phyloP scores from a whole-genome alignment of 2,888 invertebrate genomes.

The Blera fallax region DNA sequence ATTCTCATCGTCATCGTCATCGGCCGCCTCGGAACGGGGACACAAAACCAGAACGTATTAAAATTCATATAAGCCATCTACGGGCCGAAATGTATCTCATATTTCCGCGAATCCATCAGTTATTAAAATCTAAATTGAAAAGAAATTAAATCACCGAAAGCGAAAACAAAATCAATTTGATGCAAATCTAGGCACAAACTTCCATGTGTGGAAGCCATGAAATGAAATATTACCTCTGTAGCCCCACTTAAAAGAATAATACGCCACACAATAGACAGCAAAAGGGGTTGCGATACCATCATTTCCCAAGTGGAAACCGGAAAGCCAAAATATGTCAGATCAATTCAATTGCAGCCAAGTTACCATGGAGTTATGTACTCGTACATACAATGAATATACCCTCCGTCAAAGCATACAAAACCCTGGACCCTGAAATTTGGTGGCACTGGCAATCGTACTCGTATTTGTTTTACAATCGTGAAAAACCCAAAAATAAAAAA shows the following conservation, averaged over 20 bases:
- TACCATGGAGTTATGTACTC: background rate
- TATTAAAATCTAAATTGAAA: slow-evolving; percentile 75
- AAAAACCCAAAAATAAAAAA: slow-evolving; percentile 30
- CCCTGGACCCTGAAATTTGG: slow-evolving; percentile 40
- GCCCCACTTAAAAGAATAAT: slow-evolving; percentile 7
- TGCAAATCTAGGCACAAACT: slow-evolving; percentile 75
- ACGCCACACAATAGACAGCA: slow-evolving; percentile 25
- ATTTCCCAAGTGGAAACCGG: slow-evolving; percentile 62
- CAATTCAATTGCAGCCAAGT: slow-evolving; percentile 66
- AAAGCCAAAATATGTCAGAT: slow-evolving; percentile 69
- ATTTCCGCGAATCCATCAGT: slow-evolving; percentile 33
- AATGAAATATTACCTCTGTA: slow-evolving; percentile 50
- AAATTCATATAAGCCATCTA: background rate
- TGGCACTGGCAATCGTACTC: slow-evolving; percentile 31
- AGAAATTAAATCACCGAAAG: slow-evolving; percentile 75
- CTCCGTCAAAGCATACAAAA: background rate
- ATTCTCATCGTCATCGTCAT: too few relatives aligned
- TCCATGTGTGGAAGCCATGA: slow-evolving; percentile 61
- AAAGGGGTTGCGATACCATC: slow-evolving; percentile 44
- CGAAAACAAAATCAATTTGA: slow-evolving; percentile 75
- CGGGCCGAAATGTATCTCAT: background rate
- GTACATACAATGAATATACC: slow-evolving; percentile 8
- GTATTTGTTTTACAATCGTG: slow-evolving; percentile 55
- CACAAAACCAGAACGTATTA: too few relatives aligned
- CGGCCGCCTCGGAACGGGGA: too few relatives aligned